Base-by-base conservation (phyloP, 2,888 invertebrate species). In the Coleophora flavipennella region DNA sequence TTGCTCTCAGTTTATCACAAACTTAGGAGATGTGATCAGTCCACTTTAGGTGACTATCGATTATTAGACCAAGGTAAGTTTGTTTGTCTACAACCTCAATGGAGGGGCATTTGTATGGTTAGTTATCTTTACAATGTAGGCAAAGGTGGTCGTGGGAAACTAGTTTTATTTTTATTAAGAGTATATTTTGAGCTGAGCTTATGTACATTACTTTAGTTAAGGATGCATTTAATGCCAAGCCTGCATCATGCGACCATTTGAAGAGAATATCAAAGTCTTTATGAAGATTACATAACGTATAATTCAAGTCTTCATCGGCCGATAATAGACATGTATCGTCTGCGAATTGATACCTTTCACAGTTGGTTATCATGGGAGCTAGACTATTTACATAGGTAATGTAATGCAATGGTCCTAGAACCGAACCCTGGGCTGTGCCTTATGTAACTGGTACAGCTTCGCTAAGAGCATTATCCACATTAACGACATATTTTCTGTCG, bases 261-360 rank as follows among this genome's bases (percentile, higher is more conserved):
- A 33, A 41, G 7, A 51, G 8, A 2, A 8, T 9, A 13, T 38
- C 33, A 12, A 49, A 43, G 14, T 48, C 42, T 0, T 4, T 3
- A 35, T 47, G 48, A 6, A 48, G 31, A 20, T 28, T 31, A 26
- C 25, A n/a, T 31, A 29, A 9, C 8, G 44, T 44, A 7, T 8
- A 13, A 6, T 28, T 2, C 11, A 38, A 9, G 12, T 41, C 33
- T 26, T 33, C 42, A 32, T 41, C 26, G 2, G 46, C 46, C 13
- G 49, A 42, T 39, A 53, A n/a, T 2, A 50, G 35, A 14, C 52
- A 49, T 1, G 49, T 53, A 33, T 46, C 50, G 26, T 52, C 50
- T 11, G 50, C 46, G 11, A 43, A 50, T 32, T 47, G 49, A 13
- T 42, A 50, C 1, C 43, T 40, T 7, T 40, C 38, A 36, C 45